phyloP scores from a whole-genome alignment of 2,113 vertebrate species.

The Panurus biarmicus region DNA sequence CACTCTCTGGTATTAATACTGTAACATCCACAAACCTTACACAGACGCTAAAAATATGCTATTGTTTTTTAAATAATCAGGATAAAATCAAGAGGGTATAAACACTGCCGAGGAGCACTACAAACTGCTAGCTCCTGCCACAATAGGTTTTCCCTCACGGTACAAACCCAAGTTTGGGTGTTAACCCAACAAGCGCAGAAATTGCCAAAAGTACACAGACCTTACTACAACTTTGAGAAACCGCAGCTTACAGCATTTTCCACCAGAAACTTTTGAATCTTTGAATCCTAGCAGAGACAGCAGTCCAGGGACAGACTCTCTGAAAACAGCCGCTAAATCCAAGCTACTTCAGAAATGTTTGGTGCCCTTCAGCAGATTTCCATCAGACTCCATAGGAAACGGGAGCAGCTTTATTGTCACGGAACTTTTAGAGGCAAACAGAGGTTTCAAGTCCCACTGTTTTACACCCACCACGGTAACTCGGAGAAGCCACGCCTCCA shows the following conservation, averaged over 20 bases:
- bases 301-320: background rate
- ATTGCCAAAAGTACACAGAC: too few relatives aligned
- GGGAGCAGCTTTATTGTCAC: background rate
- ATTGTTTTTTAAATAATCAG: too few relatives aligned
- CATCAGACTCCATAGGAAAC: background rate
- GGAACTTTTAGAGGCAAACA: background rate
- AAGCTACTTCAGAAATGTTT: background rate
- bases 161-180: too few relatives aligned
- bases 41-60: too few relatives aligned
- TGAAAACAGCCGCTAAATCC: background rate
- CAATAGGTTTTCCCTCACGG: too few relatives aligned
- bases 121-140: too few relatives aligned
- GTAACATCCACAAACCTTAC: background rate
- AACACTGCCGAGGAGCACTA: too few relatives aligned
- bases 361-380: background rate
- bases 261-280: too few relatives aligned
- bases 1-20: accelerated
- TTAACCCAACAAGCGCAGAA: too few relatives aligned
- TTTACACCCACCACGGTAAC: background rate
- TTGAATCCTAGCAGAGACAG: background rate
- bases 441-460: background rate
- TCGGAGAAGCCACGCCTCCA: background rate
- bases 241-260: too few relatives aligned
- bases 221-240: too few relatives aligned
- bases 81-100: too few relatives aligned